Conservation (phyloP, 2,113 vertebrate genomes). For the Varanus salvator region DNA sequence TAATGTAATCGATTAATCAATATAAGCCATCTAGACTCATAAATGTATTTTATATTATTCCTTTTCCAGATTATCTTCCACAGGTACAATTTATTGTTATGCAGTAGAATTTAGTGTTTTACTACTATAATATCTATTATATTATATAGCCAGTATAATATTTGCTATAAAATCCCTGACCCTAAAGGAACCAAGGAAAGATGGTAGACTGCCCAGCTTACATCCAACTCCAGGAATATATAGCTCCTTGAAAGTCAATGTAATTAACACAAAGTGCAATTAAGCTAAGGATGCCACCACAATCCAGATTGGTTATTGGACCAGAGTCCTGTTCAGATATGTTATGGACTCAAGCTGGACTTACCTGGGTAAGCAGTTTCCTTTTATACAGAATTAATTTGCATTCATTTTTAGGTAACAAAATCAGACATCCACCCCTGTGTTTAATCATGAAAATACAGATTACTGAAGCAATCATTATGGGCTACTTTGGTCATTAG, state of each 20-base stretch:
- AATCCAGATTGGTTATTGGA: not conserved
- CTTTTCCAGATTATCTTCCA: no score
- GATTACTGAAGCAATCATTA: constrained; percentile 44
- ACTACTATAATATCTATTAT: no score
- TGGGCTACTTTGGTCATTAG: constrained; percentile 26
- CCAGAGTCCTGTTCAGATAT: not conserved
- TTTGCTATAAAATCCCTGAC: no score
- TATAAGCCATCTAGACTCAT: no score
- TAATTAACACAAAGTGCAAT: not conserved
- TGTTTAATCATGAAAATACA: constrained; percentile 48
- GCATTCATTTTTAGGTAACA: constrained; percentile 2
- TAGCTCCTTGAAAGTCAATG: not conserved
- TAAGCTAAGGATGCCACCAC: not conserved
- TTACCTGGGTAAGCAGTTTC: not conserved
- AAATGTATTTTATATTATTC: no score
- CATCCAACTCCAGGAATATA: not conserved
- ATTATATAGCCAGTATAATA: no score
- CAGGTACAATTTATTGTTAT: no score
- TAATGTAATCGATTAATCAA: no score
- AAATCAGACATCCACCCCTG: not conserved
- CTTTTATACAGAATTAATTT: not conserved
- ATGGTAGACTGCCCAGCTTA: no score
- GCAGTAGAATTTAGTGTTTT: no score
- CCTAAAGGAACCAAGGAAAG: not conserved
- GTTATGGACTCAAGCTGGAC: not conserved